A percentile compares a stretch with the other conserved stretches of the same genome.
These are phyloP conservation scores for Poeciliopsis infans DNA, from an alignment of 2,797 vertebrate species.

Conservation along the genomic window DNA sequence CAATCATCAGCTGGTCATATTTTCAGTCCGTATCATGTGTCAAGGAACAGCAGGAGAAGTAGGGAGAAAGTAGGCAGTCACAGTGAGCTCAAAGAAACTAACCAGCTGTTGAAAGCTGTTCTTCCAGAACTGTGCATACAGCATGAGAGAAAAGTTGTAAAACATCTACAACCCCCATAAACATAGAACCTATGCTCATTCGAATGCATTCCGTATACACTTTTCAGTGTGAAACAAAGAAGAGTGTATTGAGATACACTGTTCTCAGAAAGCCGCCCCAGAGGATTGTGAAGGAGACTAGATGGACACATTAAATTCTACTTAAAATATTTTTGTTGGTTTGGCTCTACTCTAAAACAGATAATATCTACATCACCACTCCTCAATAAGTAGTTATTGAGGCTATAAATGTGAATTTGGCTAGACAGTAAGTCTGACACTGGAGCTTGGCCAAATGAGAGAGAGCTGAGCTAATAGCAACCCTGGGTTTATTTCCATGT, in stretches of 20 bases:
- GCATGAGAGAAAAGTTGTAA: background rate
- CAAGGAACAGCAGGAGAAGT: background rate
- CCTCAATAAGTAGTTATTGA: slow-evolving; percentile 34
- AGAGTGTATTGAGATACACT: background rate
- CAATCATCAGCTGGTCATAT: background rate
- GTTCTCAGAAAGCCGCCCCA: background rate
- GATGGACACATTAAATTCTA: background rate
- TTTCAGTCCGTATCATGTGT: background rate
- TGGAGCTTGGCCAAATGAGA: slow-evolving; percentile 66
- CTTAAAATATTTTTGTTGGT: background rate
- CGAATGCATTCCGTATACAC: background rate
- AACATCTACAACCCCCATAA: background rate
- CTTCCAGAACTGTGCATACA: background rate
- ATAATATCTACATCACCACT: slow-evolving; percentile 42
- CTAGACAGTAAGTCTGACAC: slow-evolving; percentile 57
- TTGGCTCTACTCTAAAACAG: background rate
- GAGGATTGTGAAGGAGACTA: background rate
- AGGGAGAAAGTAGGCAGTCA: background rate
- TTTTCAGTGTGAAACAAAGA: background rate
- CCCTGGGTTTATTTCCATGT: slow-evolving; percentile 72
- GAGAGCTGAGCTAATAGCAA: slow-evolving; percentile 68
- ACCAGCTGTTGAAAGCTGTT: background rate
- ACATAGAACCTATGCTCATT: background rate
- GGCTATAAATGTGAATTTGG: slow-evolving; percentile 46
- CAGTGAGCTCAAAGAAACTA: background rate